phyloP scores from a whole-genome alignment of 37 sponge, comb jelly and placozoan species.

The Spongilla lacustris region DNA sequence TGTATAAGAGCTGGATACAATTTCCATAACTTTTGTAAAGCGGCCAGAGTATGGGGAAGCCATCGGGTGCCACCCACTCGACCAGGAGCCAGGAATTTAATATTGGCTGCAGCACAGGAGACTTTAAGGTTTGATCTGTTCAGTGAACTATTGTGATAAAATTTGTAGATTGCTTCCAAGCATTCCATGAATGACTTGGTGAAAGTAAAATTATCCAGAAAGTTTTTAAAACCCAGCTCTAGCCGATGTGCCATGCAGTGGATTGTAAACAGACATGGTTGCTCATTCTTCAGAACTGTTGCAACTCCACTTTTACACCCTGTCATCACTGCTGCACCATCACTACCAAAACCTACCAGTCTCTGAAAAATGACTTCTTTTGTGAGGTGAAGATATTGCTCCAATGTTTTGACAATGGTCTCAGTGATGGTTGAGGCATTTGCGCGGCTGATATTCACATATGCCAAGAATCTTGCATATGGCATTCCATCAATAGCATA shows the following conservation, averaged over 20 bases:
- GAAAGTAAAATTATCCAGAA: neutral
- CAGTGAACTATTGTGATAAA: neutral
- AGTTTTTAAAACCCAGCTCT: neutral
- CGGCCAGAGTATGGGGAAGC: neutral
- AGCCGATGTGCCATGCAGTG: neutral
- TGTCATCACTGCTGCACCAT: constrained; percentile 1
- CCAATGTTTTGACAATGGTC: neutral
- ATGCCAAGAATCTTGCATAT: no score
- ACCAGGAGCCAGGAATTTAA: neutral
- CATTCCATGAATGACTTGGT: neutral
- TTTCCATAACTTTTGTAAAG: neutral
- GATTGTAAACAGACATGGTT: neutral
- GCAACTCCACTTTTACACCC: neutral
- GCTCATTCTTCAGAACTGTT: neutral
- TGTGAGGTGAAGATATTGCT: neutral
- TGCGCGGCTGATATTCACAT: neutral
- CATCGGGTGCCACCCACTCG: neutral
- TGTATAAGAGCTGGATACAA: neutral
- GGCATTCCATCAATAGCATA: no score
- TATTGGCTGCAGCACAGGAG: neutral
- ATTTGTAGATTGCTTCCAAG: neutral
- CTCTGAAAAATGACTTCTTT: neutral
- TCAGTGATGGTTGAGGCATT: neutral
- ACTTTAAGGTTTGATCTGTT: neutral
- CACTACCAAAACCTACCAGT: neutral